A percentile compares a stretch with the other conserved stretches of the same genome.
phyloP scores from a whole-genome alignment of 2,113 vertebrate species.

The Dromiciops gliroides region DNA sequence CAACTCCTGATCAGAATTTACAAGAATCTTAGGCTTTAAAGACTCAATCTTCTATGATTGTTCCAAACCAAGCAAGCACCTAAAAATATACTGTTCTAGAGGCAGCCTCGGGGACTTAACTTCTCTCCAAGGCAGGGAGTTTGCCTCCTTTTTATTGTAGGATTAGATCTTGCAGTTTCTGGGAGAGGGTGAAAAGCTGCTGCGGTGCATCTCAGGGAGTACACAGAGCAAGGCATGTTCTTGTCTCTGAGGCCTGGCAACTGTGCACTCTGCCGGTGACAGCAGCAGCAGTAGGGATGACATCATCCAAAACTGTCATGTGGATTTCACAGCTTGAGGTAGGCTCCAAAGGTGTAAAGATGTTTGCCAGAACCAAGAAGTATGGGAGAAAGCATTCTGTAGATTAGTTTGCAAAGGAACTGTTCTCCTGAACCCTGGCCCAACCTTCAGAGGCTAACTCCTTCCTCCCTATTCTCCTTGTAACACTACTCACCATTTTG shows the following conservation, averaged over 20 bases:
- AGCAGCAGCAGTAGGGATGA: not conserved
- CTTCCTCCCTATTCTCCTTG: not conserved
- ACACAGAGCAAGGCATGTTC: not conserved
- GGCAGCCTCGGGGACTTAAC: not conserved
- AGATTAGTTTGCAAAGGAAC: not conserved
- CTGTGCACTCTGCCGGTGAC: not conserved
- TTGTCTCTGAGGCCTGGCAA: not conserved
- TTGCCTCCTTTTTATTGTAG: not conserved
- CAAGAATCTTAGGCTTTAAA: conserved; percentile 23
- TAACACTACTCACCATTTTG: not conserved
- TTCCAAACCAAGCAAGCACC: conserved; percentile 27
- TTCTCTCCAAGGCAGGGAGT: conserved; percentile 3
- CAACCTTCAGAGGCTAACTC: fast-evolving
- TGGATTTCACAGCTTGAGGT: not conserved
- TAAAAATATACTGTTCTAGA: conserved; percentile 31
- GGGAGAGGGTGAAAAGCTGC: not conserved
- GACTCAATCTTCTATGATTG: conserved; percentile 32
- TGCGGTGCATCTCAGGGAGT: not conserved
- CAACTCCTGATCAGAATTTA: not conserved
- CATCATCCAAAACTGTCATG: not conserved
- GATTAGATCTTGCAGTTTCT: not conserved
- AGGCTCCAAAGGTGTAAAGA: not conserved
- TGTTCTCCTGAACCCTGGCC: not conserved
- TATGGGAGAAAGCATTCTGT: not conserved
- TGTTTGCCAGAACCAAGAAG: not conserved